Conservation (phyloP, 1,140 invertebrate genomes). For the Drosophila repletoides region DNA sequence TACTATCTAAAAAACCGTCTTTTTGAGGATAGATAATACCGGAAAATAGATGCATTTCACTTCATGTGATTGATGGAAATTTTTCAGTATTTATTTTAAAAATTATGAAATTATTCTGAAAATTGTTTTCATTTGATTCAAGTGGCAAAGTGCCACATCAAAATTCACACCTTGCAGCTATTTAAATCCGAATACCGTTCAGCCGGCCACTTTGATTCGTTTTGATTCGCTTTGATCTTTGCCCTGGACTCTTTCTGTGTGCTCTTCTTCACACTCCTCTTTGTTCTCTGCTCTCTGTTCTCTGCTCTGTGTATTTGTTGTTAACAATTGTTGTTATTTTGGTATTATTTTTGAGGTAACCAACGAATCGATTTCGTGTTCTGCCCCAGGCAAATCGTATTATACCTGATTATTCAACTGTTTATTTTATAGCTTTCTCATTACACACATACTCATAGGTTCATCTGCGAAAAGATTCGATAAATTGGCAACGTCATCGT, state of each 20-base stretch:
- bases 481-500: slow-evolving; percentile 72
- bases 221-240: slow-evolving; percentile 66
- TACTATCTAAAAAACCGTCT: too few species aligned
- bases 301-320: slow-evolving; percentile 11
- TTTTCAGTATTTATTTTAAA: not conserved
- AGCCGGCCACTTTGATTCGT: slow-evolving; percentile 33
- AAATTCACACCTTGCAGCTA: slow-evolving; percentile 61
- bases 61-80: not conserved
- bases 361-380: slow-evolving; percentile 73
- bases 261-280: not conserved
- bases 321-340: slow-evolving; percentile 27
- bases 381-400: slow-evolving; percentile 55
- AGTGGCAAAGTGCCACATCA: slow-evolving; percentile 54
- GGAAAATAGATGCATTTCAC: too few species aligned
- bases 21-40: too few species aligned
- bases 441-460: slow-evolving; percentile 37
- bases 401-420: slow-evolving; percentile 76
- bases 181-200: slow-evolving; percentile 16
- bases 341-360: slow-evolving; percentile 21
- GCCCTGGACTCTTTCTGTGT: slow-evolving; percentile 24
- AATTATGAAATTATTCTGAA: not conserved
- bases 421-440: slow-evolving; percentile 80
- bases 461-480: slow-evolving; percentile 33
- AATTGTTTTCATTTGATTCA: slow-evolving; percentile 5
- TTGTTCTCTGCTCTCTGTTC: not conserved